Conservation (phyloP, 2,888 invertebrate species). For the Stenoptilia bipunctidactyla region DNA sequence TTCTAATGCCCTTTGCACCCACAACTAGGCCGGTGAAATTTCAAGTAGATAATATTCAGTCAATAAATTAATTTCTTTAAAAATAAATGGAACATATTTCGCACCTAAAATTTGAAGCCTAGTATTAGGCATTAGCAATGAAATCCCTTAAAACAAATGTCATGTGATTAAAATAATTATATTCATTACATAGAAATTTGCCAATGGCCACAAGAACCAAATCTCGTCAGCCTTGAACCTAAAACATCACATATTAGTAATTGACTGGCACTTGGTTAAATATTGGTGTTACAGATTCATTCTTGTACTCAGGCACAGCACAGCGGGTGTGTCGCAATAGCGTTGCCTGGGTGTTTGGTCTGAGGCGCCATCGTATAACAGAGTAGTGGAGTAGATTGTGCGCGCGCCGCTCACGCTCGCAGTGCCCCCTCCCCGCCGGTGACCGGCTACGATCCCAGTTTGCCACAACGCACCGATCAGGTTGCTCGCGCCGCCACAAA, state of each 20-base stretch:
- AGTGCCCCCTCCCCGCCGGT: slow-evolving; percentile 39
- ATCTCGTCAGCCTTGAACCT: slow-evolving; percentile 54
- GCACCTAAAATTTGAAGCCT: no score
- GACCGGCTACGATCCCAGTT: slow-evolving; percentile 57
- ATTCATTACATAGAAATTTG: no score
- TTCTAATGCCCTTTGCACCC: no score
- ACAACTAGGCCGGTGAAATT: no score
- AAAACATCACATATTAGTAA: slow-evolving; percentile 23
- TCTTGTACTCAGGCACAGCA: slow-evolving; percentile 33
- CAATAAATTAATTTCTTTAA: no score
- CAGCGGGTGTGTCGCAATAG: slow-evolving; percentile 63
- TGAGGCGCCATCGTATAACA: slow-evolving; percentile 53
- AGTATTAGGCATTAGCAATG: no score
- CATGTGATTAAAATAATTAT: no score
- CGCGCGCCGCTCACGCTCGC: slow-evolving; percentile 60
- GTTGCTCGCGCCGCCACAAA: slow-evolving; percentile 50
- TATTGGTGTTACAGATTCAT: slow-evolving; percentile 33
- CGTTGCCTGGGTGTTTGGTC: slow-evolving; percentile 58
- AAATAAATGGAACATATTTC: no score
- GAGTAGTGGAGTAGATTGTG: slow-evolving; percentile 49
- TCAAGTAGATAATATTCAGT: no score
- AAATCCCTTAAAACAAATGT: no score
- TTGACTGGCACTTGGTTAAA: not conserved
- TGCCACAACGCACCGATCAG: slow-evolving; percentile 65
- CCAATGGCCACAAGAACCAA: slow-evolving; percentile 16